phyloP scores from a whole-genome alignment of 2,797 vertebrate genomes.

The Danio aesculapii region DNA sequence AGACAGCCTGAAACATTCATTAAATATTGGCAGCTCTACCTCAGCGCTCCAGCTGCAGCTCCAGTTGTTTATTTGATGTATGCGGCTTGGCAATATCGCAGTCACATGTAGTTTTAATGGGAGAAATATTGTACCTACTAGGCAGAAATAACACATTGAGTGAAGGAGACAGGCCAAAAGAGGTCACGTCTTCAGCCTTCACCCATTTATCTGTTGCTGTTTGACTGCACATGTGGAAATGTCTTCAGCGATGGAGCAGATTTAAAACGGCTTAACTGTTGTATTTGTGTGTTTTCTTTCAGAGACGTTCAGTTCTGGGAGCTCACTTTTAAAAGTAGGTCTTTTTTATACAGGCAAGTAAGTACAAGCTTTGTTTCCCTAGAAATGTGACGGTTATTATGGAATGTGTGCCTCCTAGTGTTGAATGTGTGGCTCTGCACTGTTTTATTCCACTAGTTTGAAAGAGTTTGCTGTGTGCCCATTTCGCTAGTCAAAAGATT shows the following conservation, averaged over 20 bases:
- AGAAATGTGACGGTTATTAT: not conserved
- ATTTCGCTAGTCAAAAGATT: too few relatives aligned
- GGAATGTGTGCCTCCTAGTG: constrained; percentile 68
- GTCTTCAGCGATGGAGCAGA: not conserved
- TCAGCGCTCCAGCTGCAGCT: not conserved
- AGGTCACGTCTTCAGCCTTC: not conserved
- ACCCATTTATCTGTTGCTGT: not conserved
- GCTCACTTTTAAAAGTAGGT: constrained; percentile 84
- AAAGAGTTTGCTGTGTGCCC: not conserved
- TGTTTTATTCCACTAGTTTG: not conserved
- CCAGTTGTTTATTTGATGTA: constrained; percentile 1
- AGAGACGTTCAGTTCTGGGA: constrained; percentile 86
- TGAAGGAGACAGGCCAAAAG: not conserved
- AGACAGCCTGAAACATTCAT: constrained; percentile 1
- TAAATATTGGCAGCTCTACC: not conserved
- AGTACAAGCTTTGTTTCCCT: constrained; percentile 45
- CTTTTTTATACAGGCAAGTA: constrained; percentile 94
- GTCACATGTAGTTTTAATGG: constrained; percentile 2
- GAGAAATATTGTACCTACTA: constrained; percentile 12
- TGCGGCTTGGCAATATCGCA: not conserved
- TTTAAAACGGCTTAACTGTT: not conserved
- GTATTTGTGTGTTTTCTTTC: constrained; percentile 30
- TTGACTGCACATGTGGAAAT: not conserved
- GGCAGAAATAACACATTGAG: not conserved
- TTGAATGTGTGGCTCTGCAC: constrained; percentile 30